phyloP scores from a whole-genome alignment of 2,797 vertebrate genomes.

The Sylvia borin region DNA sequence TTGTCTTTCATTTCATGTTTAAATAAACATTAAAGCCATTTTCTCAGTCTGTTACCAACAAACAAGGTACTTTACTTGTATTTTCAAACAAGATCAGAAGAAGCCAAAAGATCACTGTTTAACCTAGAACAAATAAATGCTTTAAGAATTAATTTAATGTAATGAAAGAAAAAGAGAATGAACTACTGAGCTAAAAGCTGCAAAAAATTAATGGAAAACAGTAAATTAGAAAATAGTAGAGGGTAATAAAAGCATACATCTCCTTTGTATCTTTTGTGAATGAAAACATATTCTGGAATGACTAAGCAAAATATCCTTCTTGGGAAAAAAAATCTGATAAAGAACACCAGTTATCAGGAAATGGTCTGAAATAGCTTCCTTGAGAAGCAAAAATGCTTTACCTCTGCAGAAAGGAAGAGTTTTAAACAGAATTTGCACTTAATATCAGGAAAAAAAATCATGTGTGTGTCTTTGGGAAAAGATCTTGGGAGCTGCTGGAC shows the following conservation, averaged over 20 bases:
- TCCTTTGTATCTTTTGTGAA: neutral
- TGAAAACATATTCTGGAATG: neutral
- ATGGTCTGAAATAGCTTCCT: neutral
- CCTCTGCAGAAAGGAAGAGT: neutral
- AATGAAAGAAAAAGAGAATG: neutral
- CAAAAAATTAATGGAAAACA: neutral
- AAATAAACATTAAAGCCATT: neutral
- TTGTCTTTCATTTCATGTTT: neutral
- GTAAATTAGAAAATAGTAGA: neutral
- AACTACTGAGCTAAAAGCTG: neutral
- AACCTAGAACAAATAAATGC: neutral
- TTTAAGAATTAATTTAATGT: neutral
- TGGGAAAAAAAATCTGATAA: neutral
- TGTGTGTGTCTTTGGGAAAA: neutral
- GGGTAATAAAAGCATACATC: neutral
- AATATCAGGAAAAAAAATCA: neutral
- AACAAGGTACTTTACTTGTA: neutral
- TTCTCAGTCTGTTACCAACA: neutral
- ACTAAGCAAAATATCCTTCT: neutral
- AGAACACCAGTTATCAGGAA: neutral
- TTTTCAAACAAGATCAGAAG: neutral
- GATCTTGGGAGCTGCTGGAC: neutral
- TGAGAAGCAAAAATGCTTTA: neutral
- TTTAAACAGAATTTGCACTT: neutral
- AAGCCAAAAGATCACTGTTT: neutral